These are phyloP conservation scores for Trisateles emortualis DNA, from an alignment of 2,888 invertebrate species.

Conservation along the genomic window DNA sequence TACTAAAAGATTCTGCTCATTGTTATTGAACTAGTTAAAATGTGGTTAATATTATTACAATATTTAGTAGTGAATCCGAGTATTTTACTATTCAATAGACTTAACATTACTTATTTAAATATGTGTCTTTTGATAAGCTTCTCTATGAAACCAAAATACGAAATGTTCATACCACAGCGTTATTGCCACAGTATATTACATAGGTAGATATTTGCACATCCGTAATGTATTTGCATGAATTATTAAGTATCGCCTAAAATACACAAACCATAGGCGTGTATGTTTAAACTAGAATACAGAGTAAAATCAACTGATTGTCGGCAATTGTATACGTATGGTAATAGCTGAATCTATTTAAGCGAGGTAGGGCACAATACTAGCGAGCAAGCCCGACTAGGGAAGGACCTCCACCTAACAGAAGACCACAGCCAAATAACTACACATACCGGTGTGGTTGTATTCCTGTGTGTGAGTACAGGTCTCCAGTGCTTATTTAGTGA, in stretches of 20 bases:
- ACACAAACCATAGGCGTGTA: constrained; percentile 9
- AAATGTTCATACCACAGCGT: constrained; percentile 5
- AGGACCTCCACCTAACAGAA: too few relatives aligned
- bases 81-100: too few relatives aligned
- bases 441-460: too few relatives aligned
- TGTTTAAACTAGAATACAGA: constrained; percentile 10
- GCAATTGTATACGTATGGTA: not conserved
- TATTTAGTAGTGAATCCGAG: too few relatives aligned
- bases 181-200: constrained; percentile 17
- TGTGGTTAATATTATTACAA: too few relatives aligned
- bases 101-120: not conserved
- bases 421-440: too few relatives aligned
- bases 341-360: not conserved
- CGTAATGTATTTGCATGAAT: constrained; percentile 33
- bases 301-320: constrained; percentile 4
- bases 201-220: constrained; percentile 24
- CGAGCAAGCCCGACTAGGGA: too few relatives aligned
- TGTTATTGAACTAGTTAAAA: too few relatives aligned
- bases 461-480: too few relatives aligned
- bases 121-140: not conserved
- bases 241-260: constrained; percentile 23
- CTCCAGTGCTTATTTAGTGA: too few relatives aligned
- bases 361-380: not conserved
- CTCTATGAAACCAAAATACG: not conserved
- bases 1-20: too few relatives aligned